phyloP scores from a whole-genome alignment of 1,140 invertebrate genomes.

The Drosophila tsacasi region DNA sequence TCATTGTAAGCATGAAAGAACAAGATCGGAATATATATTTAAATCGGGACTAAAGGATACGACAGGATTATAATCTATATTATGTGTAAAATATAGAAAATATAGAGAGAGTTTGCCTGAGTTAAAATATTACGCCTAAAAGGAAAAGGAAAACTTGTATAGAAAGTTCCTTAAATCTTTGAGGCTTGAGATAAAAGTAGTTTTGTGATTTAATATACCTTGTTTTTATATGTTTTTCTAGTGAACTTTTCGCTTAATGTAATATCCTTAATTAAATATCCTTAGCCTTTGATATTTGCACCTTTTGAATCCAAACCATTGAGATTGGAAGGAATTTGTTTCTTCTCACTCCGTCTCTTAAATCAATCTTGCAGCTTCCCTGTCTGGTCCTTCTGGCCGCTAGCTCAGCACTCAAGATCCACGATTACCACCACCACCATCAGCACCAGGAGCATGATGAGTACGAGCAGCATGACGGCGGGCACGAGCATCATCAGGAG shows the following conservation, averaged over 20 bases:
- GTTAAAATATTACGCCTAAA: too few relatives aligned
- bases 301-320: background rate
- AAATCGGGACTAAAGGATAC: conserved; percentile 2
- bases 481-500: conserved; percentile 77
- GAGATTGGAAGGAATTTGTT: background rate
- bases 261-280: background rate
- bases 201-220: background rate
- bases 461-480: conserved; percentile 35
- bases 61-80: background rate
- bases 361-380: conserved; percentile 53
- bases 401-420: conserved; percentile 65
- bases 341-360: background rate
- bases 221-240: background rate
- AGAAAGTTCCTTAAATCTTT: background rate
- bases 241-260: background rate
- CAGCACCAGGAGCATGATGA: conserved; percentile 21
- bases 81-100: background rate
- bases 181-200: background rate
- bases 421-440: conserved; percentile 64
- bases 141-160: too few relatives aligned
- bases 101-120: background rate
- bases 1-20: conserved; percentile 69
- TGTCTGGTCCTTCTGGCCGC: conserved; percentile 60
- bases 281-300: background rate
- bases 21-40: background rate